Evolutionary conservation across 1,140 invertebrate genomes (phyloP).

Genomic region (Aleiodes sp.): DNA sequence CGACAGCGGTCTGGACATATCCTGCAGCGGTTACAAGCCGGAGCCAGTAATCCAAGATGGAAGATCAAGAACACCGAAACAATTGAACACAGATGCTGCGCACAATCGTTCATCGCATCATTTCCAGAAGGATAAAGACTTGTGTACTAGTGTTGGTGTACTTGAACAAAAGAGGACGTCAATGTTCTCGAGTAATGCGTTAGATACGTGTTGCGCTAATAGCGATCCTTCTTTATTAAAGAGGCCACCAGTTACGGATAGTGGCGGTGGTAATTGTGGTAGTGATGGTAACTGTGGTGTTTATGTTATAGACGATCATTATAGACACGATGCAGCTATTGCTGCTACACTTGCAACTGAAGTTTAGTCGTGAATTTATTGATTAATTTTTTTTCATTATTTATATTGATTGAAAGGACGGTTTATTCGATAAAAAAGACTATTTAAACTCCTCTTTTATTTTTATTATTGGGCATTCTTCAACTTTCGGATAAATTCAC

Average conservation of each 20-base stretch:
- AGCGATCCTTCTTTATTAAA: slow-evolving; percentile 56
- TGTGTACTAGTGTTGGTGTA: slow-evolving; percentile 53
- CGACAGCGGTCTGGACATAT: slow-evolving; percentile 48
- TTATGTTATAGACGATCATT: slow-evolving; percentile 74
- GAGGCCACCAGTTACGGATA: slow-evolving; percentile 59
- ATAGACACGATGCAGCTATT: slow-evolving; percentile 65
- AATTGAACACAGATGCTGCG: slow-evolving; percentile 74
- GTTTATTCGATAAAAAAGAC: background rate
- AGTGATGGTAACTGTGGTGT: slow-evolving; percentile 61
- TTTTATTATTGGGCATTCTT: background rate
- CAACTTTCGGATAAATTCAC: background rate
- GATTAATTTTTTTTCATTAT: slow-evolving; percentile 5
- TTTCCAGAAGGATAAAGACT: slow-evolving; percentile 62
- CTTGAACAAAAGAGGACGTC: slow-evolving; percentile 62
- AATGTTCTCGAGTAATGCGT: slow-evolving; percentile 45
- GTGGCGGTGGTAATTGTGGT: slow-evolving; percentile 41
- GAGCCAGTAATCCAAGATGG: slow-evolving; percentile 63
- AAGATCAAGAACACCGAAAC: slow-evolving; percentile 74
- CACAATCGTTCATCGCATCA: slow-evolving; percentile 69
- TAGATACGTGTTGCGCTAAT: slow-evolving; percentile 46
- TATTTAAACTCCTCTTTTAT: background rate
- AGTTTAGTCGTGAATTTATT: slow-evolving; percentile 66
- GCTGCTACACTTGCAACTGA: slow-evolving; percentile 71
- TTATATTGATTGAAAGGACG: background rate
- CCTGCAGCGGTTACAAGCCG: slow-evolving; percentile 64